Evolutionary conservation across 2,113 vertebrate species (phyloP), one percentile per base, ranked within the genome.

Genomic region (Gymnorhina tibicen): DNA sequence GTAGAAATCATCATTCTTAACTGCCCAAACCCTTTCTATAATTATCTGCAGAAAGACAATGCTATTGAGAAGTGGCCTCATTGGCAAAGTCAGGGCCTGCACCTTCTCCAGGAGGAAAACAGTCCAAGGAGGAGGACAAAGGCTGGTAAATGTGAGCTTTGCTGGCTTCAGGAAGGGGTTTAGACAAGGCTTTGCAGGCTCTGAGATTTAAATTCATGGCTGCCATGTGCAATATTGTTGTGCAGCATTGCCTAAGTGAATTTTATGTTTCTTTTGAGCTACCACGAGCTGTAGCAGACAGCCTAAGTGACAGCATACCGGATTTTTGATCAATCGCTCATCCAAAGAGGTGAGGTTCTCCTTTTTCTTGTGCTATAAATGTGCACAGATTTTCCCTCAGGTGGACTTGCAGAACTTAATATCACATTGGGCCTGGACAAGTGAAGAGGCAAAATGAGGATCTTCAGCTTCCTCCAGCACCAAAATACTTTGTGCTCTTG

Each of bases 41-140:
- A 95, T 80, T 74, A 67, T 80, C 39, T 83, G 47, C 69, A 91
- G 78, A 85, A 74, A 86, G 67, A 90, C 85, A 96, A 77, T 80
- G 63, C 55, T 70, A 6, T 18, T 83, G 55, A 85, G 47, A 85
- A 62, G n/a, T 50, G 67, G 42, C 32, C 37, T 69, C 7, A 1
- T 33, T 82, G 70, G 52, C 50, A 77, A 83, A 91, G 33, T 50
- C 70, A 76, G 32, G 47, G 70, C 7, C 27, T 62, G 46, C 37
- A 73, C 70, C 50, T 91, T 81, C 53, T 90, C 78, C 27, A 37
- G 66, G 16, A 87, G 37, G 32, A 75, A 64, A 79, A 41, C 4
- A 28, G 24, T 23, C 32, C 23, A 27, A 70, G 37, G 20, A 92
- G 37, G n/a, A 69, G 46, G 32, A 69, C 27, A 60, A 81, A 85